phyloP scores from a whole-genome alignment of 2,888 invertebrate species.

The Tineola bisselliella region DNA sequence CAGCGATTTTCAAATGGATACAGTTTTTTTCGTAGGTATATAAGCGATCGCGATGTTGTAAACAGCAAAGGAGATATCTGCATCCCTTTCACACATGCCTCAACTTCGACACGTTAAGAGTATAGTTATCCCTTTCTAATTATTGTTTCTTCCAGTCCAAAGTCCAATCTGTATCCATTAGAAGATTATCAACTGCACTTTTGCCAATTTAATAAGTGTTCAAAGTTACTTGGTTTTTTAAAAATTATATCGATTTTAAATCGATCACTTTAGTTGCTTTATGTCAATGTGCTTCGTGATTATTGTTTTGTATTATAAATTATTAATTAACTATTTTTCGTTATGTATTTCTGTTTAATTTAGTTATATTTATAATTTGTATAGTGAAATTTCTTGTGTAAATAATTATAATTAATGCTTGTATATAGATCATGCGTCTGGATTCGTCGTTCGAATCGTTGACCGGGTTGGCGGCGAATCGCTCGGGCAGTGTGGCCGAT shows the following conservation, averaged over 20 bases:
- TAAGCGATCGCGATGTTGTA: too few relatives aligned
- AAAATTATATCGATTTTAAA: neutral
- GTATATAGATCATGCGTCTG: constrained; percentile 78
- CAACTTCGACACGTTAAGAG: too few relatives aligned
- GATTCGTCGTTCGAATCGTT: constrained; percentile 83
- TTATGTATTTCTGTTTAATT: neutral
- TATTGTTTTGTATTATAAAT: neutral
- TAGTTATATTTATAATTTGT: neutral
- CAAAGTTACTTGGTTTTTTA: neutral
- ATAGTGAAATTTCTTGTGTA: too few relatives aligned
- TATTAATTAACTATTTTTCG: neutral
- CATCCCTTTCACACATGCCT: too few relatives aligned
- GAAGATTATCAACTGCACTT: too few relatives aligned
- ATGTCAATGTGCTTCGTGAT: neutral
- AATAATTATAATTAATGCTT: neutral
- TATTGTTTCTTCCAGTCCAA: too few relatives aligned
- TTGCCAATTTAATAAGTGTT: too few relatives aligned
- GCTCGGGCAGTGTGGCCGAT: constrained; percentile 87
- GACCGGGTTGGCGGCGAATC: constrained; percentile 70
- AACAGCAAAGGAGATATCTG: too few relatives aligned
- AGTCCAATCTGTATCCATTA: too few relatives aligned
- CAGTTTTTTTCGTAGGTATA: too few relatives aligned
- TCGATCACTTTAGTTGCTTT: neutral
- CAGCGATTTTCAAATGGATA: too few relatives aligned
- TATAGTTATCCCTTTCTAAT: too few relatives aligned